phyloP scores from a whole-genome alignment of 1,140 invertebrate genomes.

The Solenopsis fugax region DNA sequence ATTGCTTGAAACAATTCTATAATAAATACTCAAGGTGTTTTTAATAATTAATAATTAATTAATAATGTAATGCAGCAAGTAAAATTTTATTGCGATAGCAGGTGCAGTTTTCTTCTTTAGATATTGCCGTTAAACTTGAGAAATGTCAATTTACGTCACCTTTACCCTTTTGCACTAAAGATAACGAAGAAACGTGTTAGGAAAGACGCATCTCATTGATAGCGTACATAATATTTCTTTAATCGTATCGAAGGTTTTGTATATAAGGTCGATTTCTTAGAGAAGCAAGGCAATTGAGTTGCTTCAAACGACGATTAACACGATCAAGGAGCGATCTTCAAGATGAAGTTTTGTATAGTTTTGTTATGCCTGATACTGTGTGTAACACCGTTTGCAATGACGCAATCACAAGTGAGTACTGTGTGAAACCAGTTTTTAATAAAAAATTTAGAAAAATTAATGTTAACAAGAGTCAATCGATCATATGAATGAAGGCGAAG shows the following conservation, averaged over 20 bases:
- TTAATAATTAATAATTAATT: too few species aligned
- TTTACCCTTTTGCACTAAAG: constrained; percentile 26
- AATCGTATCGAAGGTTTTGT: constrained; percentile 36
- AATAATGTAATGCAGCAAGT: neutral
- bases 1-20: constrained; percentile 3
- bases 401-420: constrained; percentile 51
- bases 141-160: constrained; percentile 15
- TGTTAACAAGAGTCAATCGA: neutral
- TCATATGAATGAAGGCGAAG: neutral
- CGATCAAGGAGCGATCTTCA: constrained; percentile 32
- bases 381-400: neutral
- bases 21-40: neutral
- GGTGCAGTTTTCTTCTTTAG: neutral
- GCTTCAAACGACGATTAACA: constrained; percentile 30
- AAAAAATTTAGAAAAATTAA: constrained; percentile 3
- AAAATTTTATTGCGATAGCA: constrained; percentile 28
- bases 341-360: constrained; percentile 37
- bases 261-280: constrained; percentile 64
- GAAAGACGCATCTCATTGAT: constrained; percentile 30
- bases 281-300: constrained; percentile 15
- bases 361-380: constrained; percentile 41
- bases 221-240: constrained; percentile 45
- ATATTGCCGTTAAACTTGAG: neutral
- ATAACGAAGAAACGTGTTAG: constrained; percentile 41
- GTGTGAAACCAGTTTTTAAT: neutral